Percentiles rank a stretch among this genome's conserved stretches.
Evolutionary conservation across 35 echinoderm and acorn worm species (phyloP).

Genomic region (Ophioderma brevispina): DNA sequence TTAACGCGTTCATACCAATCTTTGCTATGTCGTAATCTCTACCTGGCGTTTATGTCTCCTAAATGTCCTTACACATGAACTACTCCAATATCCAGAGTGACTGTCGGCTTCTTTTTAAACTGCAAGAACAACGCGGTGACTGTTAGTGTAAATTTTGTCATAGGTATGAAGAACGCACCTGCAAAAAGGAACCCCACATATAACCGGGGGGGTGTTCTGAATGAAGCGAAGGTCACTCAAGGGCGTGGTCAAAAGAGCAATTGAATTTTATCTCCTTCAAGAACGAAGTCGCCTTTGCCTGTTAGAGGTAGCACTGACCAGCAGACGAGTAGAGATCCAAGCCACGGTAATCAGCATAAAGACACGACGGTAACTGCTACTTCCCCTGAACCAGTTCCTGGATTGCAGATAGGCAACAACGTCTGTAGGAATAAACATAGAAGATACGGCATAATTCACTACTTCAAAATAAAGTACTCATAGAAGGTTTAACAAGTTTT

Average conservation of each 20-base stretch:
- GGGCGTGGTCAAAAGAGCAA: slow-evolving; percentile 89
- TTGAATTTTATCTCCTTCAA: slow-evolving; percentile 80
- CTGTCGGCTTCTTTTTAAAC: slow-evolving; percentile 49
- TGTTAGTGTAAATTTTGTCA: slow-evolving; percentile 55
- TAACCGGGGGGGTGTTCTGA: slow-evolving; percentile 29
- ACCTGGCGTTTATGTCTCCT: slow-evolving; percentile 18
- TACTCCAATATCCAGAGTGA: slow-evolving; percentile 41
- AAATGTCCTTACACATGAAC: not conserved
- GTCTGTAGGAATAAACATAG: no score
- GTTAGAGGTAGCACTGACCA: slow-evolving; percentile 80
- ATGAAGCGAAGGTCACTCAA: no score
- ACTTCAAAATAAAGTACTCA: no score
- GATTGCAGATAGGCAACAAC: slow-evolving; percentile 92
- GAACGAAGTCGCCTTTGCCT: slow-evolving; percentile 67
- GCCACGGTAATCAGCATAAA: slow-evolving; percentile 56
- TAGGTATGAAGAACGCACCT: slow-evolving; percentile 66
- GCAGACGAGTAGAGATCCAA: slow-evolving; percentile 74
- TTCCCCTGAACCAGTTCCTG: slow-evolving; percentile 51
- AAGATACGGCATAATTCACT: no score
- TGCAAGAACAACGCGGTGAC: slow-evolving; percentile 70
- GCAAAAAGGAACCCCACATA: slow-evolving; percentile 64
- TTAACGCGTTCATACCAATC: slow-evolving; percentile 66
- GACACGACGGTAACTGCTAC: slow-evolving; percentile 43
- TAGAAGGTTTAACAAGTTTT: no score
- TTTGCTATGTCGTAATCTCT: slow-evolving; percentile 55